Evolutionary conservation across 53 echinoderm and acorn worm species (phyloP).

Genomic region (Pentamera pediparva): DNA sequence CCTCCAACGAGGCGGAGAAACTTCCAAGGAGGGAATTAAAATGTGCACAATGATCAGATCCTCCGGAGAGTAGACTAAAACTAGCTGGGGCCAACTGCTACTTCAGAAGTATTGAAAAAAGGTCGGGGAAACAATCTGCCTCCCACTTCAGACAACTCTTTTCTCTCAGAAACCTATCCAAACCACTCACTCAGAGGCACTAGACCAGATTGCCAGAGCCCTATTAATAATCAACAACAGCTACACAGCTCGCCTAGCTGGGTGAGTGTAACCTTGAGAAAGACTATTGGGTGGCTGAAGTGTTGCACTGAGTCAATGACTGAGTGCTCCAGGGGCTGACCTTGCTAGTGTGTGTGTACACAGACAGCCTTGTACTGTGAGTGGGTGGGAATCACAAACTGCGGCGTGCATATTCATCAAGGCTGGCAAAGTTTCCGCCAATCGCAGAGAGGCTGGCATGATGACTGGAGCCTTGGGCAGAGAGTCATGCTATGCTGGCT

Average conservation of each 20-base stretch:
- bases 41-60: no score
- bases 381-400: background rate
- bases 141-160: background rate
- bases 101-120: background rate
- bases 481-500: no score
- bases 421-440: slow-evolving; percentile 20
- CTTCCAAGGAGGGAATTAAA: no score
- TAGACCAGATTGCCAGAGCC: no score
- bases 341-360: background rate
- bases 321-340: background rate
- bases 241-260: no score
- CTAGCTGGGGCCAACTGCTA: no score
- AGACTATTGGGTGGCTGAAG: slow-evolving; percentile 12
- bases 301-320: slow-evolving; percentile 23
- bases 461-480: no score
- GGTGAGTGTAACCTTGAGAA: slow-evolving; percentile 7
- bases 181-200: background rate
- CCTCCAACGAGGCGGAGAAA: no score
- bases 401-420: slow-evolving; percentile 8
- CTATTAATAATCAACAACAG: background rate
- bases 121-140: background rate
- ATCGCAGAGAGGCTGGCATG: background rate
- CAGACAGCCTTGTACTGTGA: background rate
- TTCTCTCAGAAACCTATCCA: background rate
- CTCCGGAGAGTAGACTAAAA: no score